phyloP scores from a whole-genome alignment of 2,113 vertebrate species.

The Bambusicola thoracicus region DNA sequence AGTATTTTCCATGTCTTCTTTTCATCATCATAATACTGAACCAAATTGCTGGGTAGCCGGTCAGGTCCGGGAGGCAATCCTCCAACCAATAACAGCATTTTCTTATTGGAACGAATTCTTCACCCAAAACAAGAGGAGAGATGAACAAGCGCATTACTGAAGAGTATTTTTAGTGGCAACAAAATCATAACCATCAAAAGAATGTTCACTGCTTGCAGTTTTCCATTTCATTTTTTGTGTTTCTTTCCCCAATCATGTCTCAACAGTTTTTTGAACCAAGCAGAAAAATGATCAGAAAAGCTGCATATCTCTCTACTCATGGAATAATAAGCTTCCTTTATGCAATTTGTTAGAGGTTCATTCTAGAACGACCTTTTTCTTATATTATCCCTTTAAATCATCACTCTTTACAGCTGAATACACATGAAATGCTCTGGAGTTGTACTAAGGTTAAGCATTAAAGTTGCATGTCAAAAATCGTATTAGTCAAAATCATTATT shows the following conservation, averaged over 20 bases:
- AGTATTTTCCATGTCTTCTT: constrained; percentile 99
- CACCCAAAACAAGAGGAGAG: constrained; percentile 87
- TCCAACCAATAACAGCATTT: constrained; percentile 96
- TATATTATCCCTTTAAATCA: constrained; percentile 89
- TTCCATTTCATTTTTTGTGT: constrained; percentile 80
- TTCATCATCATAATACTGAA: constrained; percentile 99
- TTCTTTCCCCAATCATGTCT: constrained; percentile 79
- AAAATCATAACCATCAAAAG: constrained; percentile 81
- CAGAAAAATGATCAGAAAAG: constrained; percentile 82
- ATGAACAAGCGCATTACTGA: constrained; percentile 79
- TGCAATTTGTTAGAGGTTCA: constrained; percentile 88
- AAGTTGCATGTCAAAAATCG: constrained; percentile 89
- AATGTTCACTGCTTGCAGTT: constrained; percentile 79
- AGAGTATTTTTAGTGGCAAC: constrained; percentile 79
- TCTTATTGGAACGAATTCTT: constrained; percentile 99
- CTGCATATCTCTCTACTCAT: constrained; percentile 76
- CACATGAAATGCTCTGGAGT: constrained; percentile 87
- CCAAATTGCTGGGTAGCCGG: constrained; percentile 98
- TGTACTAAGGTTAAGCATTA: constrained; percentile 88
- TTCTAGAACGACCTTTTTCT: constrained; percentile 87
- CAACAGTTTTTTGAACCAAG: constrained; percentile 82
- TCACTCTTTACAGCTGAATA: constrained; percentile 88
- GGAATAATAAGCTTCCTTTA: constrained; percentile 84
- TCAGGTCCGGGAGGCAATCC: constrained; percentile 98
- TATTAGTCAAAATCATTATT: constrained; percentile 90